Base-by-base conservation (phyloP, 92 coral and sea anemone species). In the Phymanthus crucifer region DNA sequence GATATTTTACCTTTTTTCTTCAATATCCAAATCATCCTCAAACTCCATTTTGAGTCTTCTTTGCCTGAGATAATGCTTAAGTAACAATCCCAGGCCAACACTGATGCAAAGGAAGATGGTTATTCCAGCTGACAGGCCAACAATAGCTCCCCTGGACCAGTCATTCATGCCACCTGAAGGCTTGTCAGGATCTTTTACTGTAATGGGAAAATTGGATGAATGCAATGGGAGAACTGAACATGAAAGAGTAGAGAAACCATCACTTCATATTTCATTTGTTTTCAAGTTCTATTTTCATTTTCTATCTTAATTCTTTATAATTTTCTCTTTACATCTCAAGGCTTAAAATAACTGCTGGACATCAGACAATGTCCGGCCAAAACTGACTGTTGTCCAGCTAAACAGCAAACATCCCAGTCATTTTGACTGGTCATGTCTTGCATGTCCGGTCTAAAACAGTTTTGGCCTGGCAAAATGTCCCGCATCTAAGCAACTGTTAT, bases 21-120 rank as follows among this genome's bases (percentile, higher is more conserved):
- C 77, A 13, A 87, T 81, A 21, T 87, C 92, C 72, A 84, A 61
- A 46, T 90, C 91, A 66, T 87, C 93, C 36, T 92, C 92, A 87
- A 93, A 93, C 66, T 87, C 94, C 90, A 93, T 93, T 66, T 90
- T 91, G 46, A 93, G 85, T 77, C 82, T 93, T 52, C 85, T 81
- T 67, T 93, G 97, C 36, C 67, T 87, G 54, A 80, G 32, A 24
- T 46, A 70, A 71, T 93, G 84, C 69, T 87, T 89, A 10, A 83
- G 80, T 40, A 93, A 78, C 54, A 93, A 73, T 3, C 64, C 84
- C 12, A 84, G 54, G 50, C 94, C 97, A 37, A 87, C 83, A 29
- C 71, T 57, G 21, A 87, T 19, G 45, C 91, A 78, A 34, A 87
- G 11, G 34, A 90, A 46, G 12, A 90, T 57, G 3, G 97, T 82